Conservation (phyloP, 2,797 vertebrate genomes). For the Clarias pachynema region DNA sequence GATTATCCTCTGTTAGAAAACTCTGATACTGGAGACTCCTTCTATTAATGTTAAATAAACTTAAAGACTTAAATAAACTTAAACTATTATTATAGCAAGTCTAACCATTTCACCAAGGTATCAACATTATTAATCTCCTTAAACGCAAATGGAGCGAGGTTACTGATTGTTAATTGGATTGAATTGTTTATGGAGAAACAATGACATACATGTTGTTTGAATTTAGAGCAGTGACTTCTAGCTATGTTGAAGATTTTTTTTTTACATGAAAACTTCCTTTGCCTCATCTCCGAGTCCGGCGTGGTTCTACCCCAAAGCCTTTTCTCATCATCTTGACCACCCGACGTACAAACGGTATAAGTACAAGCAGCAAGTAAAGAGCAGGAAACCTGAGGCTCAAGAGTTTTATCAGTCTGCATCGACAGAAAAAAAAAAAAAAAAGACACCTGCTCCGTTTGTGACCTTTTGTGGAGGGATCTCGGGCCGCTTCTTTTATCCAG, state of each 20-base stretch:
- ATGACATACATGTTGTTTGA: not conserved
- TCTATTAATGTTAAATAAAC: not conserved
- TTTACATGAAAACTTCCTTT: not conserved
- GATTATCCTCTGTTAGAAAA: not conserved
- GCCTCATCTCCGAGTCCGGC: not conserved
- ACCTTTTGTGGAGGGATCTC: conserved; percentile 31
- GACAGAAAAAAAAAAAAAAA: conserved; percentile 9
- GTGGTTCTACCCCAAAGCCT: not conserved
- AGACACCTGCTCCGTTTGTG: conserved; percentile 29
- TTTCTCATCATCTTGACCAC: not conserved
- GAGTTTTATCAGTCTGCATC: conserved; percentile 17
- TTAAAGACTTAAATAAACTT: too few species aligned
- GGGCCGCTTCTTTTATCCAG: conserved; percentile 18
- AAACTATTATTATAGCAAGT: not conserved
- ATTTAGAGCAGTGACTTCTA: not conserved
- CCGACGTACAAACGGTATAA: not conserved
- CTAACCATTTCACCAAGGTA: not conserved
- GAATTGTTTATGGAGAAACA: not conserved
- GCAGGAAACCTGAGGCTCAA: conserved; percentile 37
- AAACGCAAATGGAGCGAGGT: not conserved
- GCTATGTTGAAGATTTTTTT: not conserved
- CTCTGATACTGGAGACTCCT: not conserved
- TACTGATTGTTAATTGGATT: not conserved
- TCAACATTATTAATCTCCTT: not conserved
- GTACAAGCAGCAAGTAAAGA: not conserved